Percentiles rank a stretch among this genome's conserved stretches.
These are phyloP conservation scores for Acanthacorydalis orientalis DNA, from an alignment of 2,888 invertebrate genomes.

Conservation along the genomic window DNA sequence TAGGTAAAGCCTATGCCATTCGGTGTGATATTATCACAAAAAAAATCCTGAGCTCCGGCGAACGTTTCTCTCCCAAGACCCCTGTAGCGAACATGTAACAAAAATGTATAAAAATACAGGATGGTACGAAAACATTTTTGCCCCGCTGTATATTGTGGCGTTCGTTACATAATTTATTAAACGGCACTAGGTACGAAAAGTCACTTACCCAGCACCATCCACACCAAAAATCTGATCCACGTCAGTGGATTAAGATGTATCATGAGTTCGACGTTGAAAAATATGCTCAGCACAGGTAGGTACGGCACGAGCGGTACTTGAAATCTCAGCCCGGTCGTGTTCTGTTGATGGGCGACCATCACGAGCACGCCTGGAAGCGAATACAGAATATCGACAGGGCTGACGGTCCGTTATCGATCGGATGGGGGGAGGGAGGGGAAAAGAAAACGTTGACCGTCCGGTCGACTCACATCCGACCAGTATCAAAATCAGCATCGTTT, in stretches of 20 bases:
- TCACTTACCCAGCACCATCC: conserved; percentile 63
- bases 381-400: too few relatives aligned
- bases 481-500: conserved; percentile 40
- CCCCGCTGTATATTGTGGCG: too few relatives aligned
- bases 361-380: conserved; percentile 42
- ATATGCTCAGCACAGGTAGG: conserved; percentile 61
- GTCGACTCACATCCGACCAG: conserved; percentile 43
- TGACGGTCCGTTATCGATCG: too few relatives aligned
- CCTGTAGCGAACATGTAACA: too few relatives aligned
- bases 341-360: conserved; percentile 56
- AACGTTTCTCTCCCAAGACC: too few relatives aligned
- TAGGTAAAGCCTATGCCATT: too few relatives aligned
- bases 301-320: conserved; percentile 69
- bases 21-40: too few relatives aligned
- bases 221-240: conserved; percentile 71
- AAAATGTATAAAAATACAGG: too few relatives aligned
- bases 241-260: conserved; percentile 63
- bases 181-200: too few relatives aligned
- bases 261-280: conserved; percentile 71
- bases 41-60: too few relatives aligned
- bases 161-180: too few relatives aligned
- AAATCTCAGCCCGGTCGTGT: conserved; percentile 49
- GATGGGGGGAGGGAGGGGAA: conserved; percentile 1
- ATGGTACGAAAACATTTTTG: too few relatives aligned
- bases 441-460: conserved; percentile 6